Conservation (phyloP, 2,888 invertebrate species). For the Drosophila meridionalis region DNA sequence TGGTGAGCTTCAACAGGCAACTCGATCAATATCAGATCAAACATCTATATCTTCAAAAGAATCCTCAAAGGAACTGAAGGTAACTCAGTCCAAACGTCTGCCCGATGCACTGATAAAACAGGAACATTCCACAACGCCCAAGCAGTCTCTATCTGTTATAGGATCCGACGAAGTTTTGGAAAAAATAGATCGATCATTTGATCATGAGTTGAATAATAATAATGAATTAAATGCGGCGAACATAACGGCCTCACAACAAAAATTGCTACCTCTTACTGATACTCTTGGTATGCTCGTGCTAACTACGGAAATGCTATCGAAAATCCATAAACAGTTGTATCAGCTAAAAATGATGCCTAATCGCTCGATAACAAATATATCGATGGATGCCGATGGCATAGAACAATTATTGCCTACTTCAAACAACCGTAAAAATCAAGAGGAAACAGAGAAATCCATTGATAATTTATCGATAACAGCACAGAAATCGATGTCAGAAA, state of each 20-base stretch:
- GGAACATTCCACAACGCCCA: neutral
- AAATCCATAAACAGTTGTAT: neutral
- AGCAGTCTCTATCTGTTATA: neutral
- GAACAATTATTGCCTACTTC: neutral
- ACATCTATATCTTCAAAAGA: neutral
- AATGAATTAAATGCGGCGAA: neutral
- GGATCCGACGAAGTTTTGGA: neutral
- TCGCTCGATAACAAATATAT: neutral
- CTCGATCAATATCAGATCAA: neutral
- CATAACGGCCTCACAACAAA: neutral
- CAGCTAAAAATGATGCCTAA: neutral
- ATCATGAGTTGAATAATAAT: neutral
- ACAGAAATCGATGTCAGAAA: neutral
- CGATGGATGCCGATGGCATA: neutral
- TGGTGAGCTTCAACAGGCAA: neutral
- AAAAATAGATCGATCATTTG: neutral
- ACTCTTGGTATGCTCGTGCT: slow-evolving; percentile 1
- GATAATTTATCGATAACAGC: neutral
- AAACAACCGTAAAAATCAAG: neutral
- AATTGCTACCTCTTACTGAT: no score
- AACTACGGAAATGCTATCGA: neutral
- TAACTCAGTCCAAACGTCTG: neutral
- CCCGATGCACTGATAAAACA: neutral
- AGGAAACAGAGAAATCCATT: neutral
- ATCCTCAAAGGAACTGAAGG: neutral